Evolutionary conservation across 2,888 invertebrate species (phyloP).

Genomic region (Seira ritae): DNA sequence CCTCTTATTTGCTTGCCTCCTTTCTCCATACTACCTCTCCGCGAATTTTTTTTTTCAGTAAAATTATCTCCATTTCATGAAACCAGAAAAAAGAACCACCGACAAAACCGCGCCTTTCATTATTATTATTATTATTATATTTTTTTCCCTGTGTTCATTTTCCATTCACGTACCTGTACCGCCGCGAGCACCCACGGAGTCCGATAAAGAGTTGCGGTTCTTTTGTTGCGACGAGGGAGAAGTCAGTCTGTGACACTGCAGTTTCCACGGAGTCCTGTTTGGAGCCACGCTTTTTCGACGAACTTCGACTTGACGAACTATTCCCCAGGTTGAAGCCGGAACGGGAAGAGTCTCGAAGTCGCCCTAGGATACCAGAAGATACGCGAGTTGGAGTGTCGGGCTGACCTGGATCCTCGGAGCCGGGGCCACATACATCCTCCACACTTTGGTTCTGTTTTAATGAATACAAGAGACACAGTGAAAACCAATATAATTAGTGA

Average conservation of each 20-base stretch:
- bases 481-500: background rate
- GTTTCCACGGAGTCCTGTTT: slow-evolving; percentile 40
- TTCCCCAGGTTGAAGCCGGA: slow-evolving; percentile 36
- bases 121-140: slow-evolving; percentile 16
- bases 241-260: slow-evolving; percentile 45
- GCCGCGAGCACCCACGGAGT: slow-evolving; percentile 44
- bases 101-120: too few species aligned
- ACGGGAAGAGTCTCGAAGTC: slow-evolving; percentile 46
- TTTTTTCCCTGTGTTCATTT: slow-evolving; percentile 4
- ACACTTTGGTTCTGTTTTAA: slow-evolving; percentile 43
- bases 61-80: too few species aligned
- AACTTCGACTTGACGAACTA: slow-evolving; percentile 35
- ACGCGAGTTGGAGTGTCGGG: slow-evolving; percentile 41
- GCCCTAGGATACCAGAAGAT: slow-evolving; percentile 31
- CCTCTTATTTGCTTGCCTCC: slow-evolving; percentile 43
- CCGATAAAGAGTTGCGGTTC: slow-evolving; percentile 51
- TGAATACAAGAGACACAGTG: slow-evolving; percentile 2
- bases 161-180: slow-evolving; percentile 44
- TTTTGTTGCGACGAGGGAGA: slow-evolving; percentile 34
- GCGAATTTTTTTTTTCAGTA: too few species aligned
- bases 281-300: slow-evolving; percentile 41
- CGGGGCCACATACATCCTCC: slow-evolving; percentile 37
- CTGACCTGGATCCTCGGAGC: background rate
- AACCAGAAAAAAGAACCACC: too few species aligned
- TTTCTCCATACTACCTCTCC: background rate